Evolutionary conservation across 2,797 vertebrate species (phyloP), one percentile per base, ranked within the genome.

Genomic region (Hippopotamyrus pictus): DNA sequence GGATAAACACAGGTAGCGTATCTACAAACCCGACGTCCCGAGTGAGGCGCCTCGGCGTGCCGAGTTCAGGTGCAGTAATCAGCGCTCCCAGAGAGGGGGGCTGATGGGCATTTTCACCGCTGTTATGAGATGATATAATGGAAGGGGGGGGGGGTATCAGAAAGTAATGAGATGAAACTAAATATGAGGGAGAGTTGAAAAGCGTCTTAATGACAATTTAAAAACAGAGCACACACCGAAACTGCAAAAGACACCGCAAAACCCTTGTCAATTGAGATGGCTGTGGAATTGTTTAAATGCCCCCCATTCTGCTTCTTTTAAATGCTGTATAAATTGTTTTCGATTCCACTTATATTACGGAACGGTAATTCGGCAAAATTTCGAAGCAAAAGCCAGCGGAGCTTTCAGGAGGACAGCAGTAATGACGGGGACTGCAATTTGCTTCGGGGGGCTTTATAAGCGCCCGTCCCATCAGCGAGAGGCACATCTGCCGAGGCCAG

Each of bases 401-500:
- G 69, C 48, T 79, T 88, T 88, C 22, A 59, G 3, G 6, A 25
- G 37, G 25, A 83, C 37, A 14, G 3, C 5, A 59, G 76, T 37
- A 44, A 17, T 7, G 29, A 19, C n/a, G 44, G 44, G n/a, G 22
- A 44, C 37, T 90, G 85, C 88, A 90, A 92, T 93, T 90, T 90
- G 92, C 92, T 92, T 62, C 89, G 92, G 17, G 82, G 44, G 5
- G 91, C 5, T 79, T 79, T 79, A 17, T 79, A 84, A 93, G 90
- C 92, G 91, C 65, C n/a, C 83, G 92, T 90, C 93, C 94, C 93
- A 95, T 95, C 93, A 96, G 95, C 89, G 94, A 89, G 94, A 85
- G n/a, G 91, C 92, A 86, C 41, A 88, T 90, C 91, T 92, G 92
- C 92, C 92, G 41, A 92, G 91, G 93, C 91, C 91, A 94, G 89